Percentiles rank a stretch among this genome's conserved stretches.
These are phyloP conservation scores for Calosoma granatense DNA, from an alignment of 1,140 invertebrate genomes.

Conservation along the genomic window DNA sequence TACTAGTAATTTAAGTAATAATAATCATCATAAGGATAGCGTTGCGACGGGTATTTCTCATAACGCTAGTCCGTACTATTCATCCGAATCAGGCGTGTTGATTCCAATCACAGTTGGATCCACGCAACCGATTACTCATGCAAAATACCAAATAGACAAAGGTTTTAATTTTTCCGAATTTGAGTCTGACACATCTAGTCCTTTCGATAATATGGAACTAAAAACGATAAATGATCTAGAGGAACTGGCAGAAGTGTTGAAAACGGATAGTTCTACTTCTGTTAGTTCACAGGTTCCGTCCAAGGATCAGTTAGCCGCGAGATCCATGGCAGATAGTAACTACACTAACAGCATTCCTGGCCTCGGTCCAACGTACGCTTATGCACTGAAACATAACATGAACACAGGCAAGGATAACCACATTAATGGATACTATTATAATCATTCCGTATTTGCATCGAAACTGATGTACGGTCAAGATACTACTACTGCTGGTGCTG, in stretches of 20 bases:
- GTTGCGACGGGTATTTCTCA: conserved; percentile 23
- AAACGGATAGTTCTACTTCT: conserved; percentile 26
- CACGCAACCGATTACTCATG: conserved; percentile 40
- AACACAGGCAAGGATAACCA: conserved; percentile 12
- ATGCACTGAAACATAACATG: not conserved
- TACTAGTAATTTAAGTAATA: conserved; percentile 42
- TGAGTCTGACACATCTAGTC: conserved; percentile 79
- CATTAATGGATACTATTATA: conserved; percentile 11
- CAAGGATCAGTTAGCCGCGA: too few species aligned
- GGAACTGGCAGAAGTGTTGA: conserved; percentile 63
- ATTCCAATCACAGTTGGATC: conserved; percentile 27
- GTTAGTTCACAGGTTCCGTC: too few species aligned
- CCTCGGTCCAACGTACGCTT: not conserved
- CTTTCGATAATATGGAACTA: conserved; percentile 82
- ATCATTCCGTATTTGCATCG: conserved; percentile 10
- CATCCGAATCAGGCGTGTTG: conserved; percentile 19
- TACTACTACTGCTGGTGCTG: not conserved
- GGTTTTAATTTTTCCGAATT: conserved; percentile 55
- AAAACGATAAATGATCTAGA: conserved; percentile 87
- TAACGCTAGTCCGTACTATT: conserved; percentile 28
- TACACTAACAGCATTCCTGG: not conserved
- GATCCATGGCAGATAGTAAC: too few species aligned
- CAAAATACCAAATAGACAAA: not conserved
- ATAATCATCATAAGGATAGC: conserved; percentile 36
- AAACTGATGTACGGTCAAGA: conserved; percentile 1